phyloP scores from a whole-genome alignment of 1,140 invertebrate genomes.

The Dendroctonus ponderosae region DNA sequence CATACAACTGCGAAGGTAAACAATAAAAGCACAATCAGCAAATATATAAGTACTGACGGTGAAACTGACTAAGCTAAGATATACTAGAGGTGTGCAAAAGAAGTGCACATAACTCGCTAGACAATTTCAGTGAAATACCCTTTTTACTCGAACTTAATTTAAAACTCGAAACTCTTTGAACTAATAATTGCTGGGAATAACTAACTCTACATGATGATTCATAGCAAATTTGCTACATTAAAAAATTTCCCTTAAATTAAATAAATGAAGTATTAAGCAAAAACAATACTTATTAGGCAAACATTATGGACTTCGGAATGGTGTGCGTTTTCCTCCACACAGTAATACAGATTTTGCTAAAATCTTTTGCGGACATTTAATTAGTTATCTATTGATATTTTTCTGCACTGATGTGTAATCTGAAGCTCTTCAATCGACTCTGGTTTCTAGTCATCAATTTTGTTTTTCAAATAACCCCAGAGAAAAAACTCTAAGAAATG shows the following conservation, averaged over 20 bases:
- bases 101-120: too few relatives aligned
- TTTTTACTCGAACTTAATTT: background rate
- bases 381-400: background rate
- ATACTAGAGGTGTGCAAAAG: too few relatives aligned
- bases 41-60: too few relatives aligned
- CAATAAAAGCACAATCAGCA: too few relatives aligned
- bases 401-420: background rate
- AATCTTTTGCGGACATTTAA: background rate
- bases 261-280: background rate
- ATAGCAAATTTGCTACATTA: too few relatives aligned
- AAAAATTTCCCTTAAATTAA: too few relatives aligned
- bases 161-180: background rate
- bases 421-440: slow-evolving; percentile 1
- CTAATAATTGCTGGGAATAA: background rate
- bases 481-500: background rate
- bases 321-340: slow-evolving; percentile 1
- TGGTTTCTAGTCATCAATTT: background rate
- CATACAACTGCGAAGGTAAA: too few relatives aligned
- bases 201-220: too few relatives aligned
- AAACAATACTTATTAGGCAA: slow-evolving; percentile 2
- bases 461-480: slow-evolving; percentile 2
- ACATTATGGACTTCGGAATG: background rate
- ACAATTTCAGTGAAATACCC: too few relatives aligned
- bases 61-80: too few relatives aligned
- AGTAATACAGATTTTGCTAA: slow-evolving; percentile 2